Conservation (phyloP, 2,888 invertebrate species). For the Acleris laterana region DNA sequence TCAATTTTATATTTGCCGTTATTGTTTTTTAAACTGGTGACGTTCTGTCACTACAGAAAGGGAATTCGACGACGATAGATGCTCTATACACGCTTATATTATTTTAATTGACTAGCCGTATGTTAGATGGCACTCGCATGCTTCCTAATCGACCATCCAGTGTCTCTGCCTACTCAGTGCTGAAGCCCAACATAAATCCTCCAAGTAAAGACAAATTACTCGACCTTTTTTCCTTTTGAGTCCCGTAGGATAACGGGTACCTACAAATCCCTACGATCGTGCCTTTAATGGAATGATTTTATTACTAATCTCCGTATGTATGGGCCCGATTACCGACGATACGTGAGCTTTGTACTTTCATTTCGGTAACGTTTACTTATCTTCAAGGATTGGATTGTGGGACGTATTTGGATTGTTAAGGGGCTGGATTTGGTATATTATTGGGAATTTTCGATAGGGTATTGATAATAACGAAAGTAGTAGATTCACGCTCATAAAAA, state of each 20-base stretch:
- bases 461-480: too few relatives aligned
- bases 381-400: conserved; percentile 15
- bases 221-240: conserved; percentile 72
- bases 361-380: conserved; percentile 15
- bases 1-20: too few relatives aligned
- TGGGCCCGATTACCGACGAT: conserved; percentile 34
- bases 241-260: conserved; percentile 67
- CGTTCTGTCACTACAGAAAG: too few relatives aligned
- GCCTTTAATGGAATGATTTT: conserved; percentile 74
- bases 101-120: conserved; percentile 17
- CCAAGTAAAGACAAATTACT: conserved; percentile 78
- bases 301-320: conserved; percentile 51
- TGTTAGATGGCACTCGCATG: conserved; percentile 43
- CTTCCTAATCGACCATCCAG: conserved; percentile 57
- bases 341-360: conserved; percentile 26
- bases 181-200: conserved; percentile 72
- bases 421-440: conserved; percentile 1
- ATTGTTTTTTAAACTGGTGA: too few relatives aligned
- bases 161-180: conserved; percentile 53
- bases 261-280: conserved; percentile 63
- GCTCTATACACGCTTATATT: too few relatives aligned
- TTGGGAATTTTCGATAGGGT: too few relatives aligned
- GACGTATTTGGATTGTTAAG: conserved; percentile 11
- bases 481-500: too few relatives aligned
- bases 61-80: too few relatives aligned